Conservation (phyloP, 2,113 vertebrate genomes). For the Ictidomys tridecemlineatus region DNA sequence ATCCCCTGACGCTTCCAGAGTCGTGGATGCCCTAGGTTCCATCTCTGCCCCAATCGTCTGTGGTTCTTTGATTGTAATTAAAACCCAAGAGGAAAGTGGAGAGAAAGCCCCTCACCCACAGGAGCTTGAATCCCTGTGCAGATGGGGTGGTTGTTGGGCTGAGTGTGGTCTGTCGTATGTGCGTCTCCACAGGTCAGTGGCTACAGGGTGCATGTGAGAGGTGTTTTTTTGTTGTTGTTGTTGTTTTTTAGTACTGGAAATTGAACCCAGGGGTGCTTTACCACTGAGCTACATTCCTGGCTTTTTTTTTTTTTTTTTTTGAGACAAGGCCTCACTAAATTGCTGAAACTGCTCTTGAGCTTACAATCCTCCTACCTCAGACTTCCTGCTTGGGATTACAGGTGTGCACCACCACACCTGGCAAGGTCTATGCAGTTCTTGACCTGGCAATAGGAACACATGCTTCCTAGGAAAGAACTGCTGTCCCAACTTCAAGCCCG, state of each 20-base stretch:
- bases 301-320: not conserved
- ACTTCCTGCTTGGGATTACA: not conserved
- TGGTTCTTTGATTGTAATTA: constrained; percentile 57
- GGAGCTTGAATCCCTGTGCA: not conserved
- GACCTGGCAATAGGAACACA: not conserved
- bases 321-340: not conserved
- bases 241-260: not conserved
- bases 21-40: not conserved
- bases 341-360: not conserved
- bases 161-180: not conserved
- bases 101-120: not conserved
- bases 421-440: not conserved
- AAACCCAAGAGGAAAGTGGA: constrained; percentile 51
- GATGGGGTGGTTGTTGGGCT: not conserved
- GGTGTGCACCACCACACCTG: not conserved
- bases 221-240: not conserved
- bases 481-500: not conserved
- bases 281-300: no score
- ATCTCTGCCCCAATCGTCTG: not conserved
- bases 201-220: not conserved
- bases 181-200: not conserved
- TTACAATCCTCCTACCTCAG: not conserved
- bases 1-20: not conserved
- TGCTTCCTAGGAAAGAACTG: not conserved
- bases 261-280: no score